Evolutionary conservation across 1,140 invertebrate genomes (phyloP), one percentile per base, ranked within the genome.

Genomic region (Psilanteris sp.): DNA sequence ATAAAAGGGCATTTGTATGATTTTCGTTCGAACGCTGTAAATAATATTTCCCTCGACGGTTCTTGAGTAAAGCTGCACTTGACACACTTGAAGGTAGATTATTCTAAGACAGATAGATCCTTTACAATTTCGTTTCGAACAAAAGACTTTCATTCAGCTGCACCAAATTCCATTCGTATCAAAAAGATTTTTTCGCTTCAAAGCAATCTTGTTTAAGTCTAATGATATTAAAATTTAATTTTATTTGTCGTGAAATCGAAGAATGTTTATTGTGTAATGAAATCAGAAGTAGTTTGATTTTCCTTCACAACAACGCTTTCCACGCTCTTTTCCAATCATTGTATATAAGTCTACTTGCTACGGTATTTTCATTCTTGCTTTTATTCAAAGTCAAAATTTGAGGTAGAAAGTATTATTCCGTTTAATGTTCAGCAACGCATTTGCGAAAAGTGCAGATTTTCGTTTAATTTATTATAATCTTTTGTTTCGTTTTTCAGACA

Each of bases 101-200:
- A 43, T 52, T 59, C 22, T 18, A 15, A 52, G 16, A 48, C 29
- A n/a, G 34, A 48, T 15, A 6, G 43, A 57, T 67, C 52, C 34
- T 57, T 68, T 64, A 20, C 46, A 16, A 46, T 31, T 44, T 66
- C 20, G 3, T 29, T 37, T 7, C n/a, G 43, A 32, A 48, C 41
- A 34, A 68, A 68, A 59, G 34, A 41, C 15, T 52, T 43, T 70
- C 54, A 57, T 48, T 50, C 11, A 55, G 24, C 14, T 39, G 24
- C 4, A 10, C 36, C 26, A 13, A 11, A 67, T 67, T 67, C 34
- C 41, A 18, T 55, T 67, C 29, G 31, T 9, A 3, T 11, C 11
- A 46, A 46, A 39, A 10, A 57, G n/a, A 55, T 37, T 37, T 55
- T 48, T 46, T 24, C 8, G 15, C 8, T 31, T 54, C 24, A 66